Conservation (phyloP, 2,888 invertebrate species). For the Alentia gelatinosa region DNA sequence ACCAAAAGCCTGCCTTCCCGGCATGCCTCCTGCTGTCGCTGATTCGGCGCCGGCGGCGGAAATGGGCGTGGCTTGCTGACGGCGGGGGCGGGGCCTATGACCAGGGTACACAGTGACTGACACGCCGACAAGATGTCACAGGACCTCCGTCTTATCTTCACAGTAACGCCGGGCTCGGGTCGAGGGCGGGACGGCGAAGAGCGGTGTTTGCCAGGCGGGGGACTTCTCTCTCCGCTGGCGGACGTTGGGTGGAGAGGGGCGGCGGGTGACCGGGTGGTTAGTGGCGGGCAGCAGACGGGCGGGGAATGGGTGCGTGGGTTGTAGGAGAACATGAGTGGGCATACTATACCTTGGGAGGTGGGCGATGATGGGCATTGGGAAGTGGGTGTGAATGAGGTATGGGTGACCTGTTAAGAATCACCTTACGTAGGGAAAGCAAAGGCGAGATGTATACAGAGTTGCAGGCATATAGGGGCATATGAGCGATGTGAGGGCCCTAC, state of each 20-base stretch:
- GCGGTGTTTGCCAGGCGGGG: not conserved
- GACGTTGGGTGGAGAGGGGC: not conserved
- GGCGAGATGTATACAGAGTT: too few relatives aligned
- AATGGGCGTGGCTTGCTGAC: slow-evolving; percentile 11
- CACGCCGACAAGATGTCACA: not conserved
- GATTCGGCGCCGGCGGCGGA: slow-evolving; percentile 2
- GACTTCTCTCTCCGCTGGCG: not conserved
- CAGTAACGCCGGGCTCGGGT: not conserved
- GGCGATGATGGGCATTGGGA: too few relatives aligned
- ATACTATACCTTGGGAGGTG: too few relatives aligned
- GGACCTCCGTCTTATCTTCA: not conserved
- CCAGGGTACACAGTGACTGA: slow-evolving; percentile 45
- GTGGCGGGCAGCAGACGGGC: too few relatives aligned
- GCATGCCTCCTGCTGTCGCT: not conserved
- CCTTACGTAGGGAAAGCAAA: too few relatives aligned
- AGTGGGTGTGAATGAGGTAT: too few relatives aligned
- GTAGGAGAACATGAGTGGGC: too few relatives aligned
- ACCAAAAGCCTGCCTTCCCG: slow-evolving; percentile 29
- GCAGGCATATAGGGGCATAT: too few relatives aligned
- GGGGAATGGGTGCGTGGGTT: too few relatives aligned
- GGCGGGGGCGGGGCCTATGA: slow-evolving; percentile 36
- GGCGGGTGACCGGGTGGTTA: too few relatives aligned
- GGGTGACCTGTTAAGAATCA: too few relatives aligned
- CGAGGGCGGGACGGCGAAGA: not conserved
- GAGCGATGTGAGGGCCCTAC: too few relatives aligned